These are phyloP conservation scores for Myotis davidii DNA, from an alignment of 2,113 vertebrate genomes.

Conservation along the genomic window DNA sequence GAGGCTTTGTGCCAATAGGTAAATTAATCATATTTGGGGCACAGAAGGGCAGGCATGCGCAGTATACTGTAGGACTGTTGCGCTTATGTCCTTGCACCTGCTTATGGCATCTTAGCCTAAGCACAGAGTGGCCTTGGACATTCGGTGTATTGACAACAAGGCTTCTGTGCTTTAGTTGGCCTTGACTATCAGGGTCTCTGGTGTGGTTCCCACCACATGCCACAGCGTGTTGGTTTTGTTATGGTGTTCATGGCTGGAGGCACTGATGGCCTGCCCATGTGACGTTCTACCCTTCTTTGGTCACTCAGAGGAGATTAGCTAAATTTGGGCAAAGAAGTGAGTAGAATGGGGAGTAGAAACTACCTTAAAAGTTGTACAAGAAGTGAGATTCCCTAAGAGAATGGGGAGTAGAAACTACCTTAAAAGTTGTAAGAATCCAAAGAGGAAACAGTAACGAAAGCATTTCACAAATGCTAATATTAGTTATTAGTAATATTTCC, in stretches of 20 bases:
- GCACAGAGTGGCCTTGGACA: too few species aligned
- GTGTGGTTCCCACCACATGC: neutral
- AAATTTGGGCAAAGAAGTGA: neutral
- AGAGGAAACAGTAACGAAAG: neutral
- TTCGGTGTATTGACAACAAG: too few species aligned
- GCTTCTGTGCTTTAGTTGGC: too few species aligned
- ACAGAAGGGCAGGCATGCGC: too few species aligned
- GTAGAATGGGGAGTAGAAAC: neutral
- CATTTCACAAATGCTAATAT: neutral
- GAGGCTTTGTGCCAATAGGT: too few species aligned
- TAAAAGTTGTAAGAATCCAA: neutral
- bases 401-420: neutral
- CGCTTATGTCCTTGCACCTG: too few species aligned
- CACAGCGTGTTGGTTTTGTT: neutral
- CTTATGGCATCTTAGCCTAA: too few species aligned
- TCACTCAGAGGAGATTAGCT: neutral
- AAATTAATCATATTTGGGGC: too few species aligned
- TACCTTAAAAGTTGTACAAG: neutral
- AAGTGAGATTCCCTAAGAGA: constrained; percentile 9
- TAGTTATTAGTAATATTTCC: neutral
- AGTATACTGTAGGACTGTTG: too few species aligned
- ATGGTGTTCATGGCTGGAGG: neutral
- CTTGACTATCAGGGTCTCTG: too few species aligned
- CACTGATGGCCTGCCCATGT: accelerated
- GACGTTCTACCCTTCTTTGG: neutral